Conservation (phyloP, 1,140 invertebrate species). For the Trigoniulus corallinus region DNA sequence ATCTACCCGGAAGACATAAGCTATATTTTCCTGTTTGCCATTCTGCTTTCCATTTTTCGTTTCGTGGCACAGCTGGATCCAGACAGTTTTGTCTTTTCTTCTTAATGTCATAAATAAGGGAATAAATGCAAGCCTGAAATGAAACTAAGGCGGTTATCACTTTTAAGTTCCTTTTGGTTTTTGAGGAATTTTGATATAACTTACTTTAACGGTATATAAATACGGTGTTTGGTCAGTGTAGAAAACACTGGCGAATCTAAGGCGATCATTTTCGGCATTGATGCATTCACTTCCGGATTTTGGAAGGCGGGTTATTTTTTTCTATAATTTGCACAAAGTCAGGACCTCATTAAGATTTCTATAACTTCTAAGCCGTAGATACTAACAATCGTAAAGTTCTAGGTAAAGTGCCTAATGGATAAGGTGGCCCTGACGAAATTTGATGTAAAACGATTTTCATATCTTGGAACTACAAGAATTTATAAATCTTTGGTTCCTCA, state of each 20-base stretch:
- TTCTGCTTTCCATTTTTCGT: background rate
- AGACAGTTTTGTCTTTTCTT: background rate
- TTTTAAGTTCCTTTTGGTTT: background rate
- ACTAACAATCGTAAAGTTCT: no score
- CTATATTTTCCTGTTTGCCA: background rate
- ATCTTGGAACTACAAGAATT: no score
- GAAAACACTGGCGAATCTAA: background rate
- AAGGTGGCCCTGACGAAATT: no score
- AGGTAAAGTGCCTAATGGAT: no score
- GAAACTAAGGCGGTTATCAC: no score
- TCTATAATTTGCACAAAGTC: background rate
- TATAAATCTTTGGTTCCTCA: no score
- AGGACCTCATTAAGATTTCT: background rate
- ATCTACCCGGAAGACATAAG: background rate
- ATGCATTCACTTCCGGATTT: background rate
- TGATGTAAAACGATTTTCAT: no score
- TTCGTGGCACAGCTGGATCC: background rate
- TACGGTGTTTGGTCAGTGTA: background rate
- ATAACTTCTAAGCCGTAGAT: no score
- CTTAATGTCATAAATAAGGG: background rate
- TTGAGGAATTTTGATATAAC: background rate
- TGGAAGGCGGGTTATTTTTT: background rate
- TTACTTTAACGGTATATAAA: background rate
- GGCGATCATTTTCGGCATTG: background rate
- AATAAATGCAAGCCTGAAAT: background rate